phyloP scores from a whole-genome alignment of 2,888 invertebrate genomes.

The Drosophila anomelani region DNA sequence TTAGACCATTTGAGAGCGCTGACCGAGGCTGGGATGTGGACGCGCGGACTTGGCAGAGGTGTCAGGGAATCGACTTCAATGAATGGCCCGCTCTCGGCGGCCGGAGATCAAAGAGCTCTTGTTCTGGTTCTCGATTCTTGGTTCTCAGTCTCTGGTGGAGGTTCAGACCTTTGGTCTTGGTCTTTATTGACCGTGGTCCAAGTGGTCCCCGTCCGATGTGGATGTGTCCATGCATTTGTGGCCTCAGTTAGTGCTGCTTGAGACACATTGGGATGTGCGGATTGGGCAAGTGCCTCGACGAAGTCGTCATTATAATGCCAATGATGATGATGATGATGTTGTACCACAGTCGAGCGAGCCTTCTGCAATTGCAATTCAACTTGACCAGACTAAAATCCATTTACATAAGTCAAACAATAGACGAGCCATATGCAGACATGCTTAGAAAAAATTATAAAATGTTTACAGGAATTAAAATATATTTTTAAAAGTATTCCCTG shows the following conservation, averaged over 20 bases:
- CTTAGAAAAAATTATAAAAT: background rate
- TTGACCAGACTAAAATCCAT: constrained; percentile 18
- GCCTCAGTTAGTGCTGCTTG: constrained; percentile 51
- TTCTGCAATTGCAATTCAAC: constrained; percentile 37
- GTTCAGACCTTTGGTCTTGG: constrained; percentile 26
- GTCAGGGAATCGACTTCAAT: constrained; percentile 62
- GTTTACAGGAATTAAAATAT: background rate
- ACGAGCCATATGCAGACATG: background rate
- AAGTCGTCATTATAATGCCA: background rate
- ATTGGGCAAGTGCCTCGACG: constrained; percentile 36
- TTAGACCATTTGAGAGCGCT: constrained; percentile 51
- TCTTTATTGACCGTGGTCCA: constrained; percentile 50
- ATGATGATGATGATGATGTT: constrained; percentile 10
- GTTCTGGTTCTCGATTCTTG: constrained; percentile 66
- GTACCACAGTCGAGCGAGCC: background rate
- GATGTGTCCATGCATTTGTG: constrained; percentile 53
- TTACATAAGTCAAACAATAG: constrained; percentile 51
- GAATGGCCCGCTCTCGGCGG: constrained; percentile 65
- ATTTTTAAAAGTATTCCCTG: background rate
- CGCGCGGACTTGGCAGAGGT: constrained; percentile 24
- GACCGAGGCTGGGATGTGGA: constrained; percentile 25
- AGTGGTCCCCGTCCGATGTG: constrained; percentile 23
- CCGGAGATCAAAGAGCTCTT: constrained; percentile 69
- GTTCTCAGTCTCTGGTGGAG: constrained; percentile 20
- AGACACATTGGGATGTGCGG: constrained; percentile 28